These are phyloP conservation scores for Scyliorhinus canicula DNA, from an alignment of 2,797 vertebrate genomes.

Conservation along the genomic window DNA sequence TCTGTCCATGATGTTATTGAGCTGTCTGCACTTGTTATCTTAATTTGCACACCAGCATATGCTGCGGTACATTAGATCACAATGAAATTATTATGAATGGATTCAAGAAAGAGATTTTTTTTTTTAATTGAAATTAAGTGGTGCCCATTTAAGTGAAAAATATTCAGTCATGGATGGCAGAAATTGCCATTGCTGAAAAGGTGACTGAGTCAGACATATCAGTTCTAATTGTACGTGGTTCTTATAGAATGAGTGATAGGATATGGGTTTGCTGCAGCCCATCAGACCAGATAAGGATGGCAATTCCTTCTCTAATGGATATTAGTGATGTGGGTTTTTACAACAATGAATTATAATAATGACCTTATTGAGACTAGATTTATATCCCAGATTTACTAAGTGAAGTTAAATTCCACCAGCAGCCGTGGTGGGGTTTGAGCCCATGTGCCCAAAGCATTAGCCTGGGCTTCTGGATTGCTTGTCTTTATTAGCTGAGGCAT, in stretches of 20 bases:
- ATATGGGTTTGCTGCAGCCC: background rate
- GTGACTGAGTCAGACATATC: background rate
- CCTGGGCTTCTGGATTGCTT: no score
- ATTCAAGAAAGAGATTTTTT: background rate
- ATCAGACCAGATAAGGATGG: no score
- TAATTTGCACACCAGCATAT: background rate
- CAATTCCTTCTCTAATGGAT: no score
- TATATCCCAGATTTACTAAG: no score
- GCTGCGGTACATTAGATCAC: background rate
- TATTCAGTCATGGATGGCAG: background rate
- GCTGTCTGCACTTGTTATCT: background rate
- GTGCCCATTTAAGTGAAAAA: background rate
- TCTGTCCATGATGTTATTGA: background rate
- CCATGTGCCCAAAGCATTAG: no score
- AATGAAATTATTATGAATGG: background rate
- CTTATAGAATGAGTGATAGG: background rate
- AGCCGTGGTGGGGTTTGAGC: no score
- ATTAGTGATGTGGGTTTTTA: no score
- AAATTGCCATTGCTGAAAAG: background rate
- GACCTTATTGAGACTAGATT: no score
- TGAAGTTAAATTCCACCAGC: no score
- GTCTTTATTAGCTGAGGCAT: no score
- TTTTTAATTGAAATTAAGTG: background rate
- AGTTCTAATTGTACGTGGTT: background rate
- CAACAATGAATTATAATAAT: no score